Evolutionary conservation across 2,113 vertebrate species (phyloP).

Genomic region (Orthonyx spaldingii): DNA sequence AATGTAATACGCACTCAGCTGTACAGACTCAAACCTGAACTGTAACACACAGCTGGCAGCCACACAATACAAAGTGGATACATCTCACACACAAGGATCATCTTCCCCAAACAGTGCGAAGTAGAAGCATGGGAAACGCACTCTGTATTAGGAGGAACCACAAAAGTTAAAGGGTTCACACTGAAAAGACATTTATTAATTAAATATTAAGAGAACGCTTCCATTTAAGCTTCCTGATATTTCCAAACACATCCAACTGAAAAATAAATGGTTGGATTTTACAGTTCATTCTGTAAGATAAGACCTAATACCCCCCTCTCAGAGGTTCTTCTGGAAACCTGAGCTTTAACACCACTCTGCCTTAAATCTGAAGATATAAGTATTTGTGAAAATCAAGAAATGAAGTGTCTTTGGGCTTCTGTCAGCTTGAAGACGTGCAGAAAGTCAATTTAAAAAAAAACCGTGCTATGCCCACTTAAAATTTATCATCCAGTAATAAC

Average conservation of each 20-base stretch:
- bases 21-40: background rate
- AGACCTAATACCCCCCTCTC: rapidly evolving
- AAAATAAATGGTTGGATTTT: background rate
- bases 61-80: background rate
- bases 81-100: background rate
- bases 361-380: background rate
- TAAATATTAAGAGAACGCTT: background rate
- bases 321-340: background rate
- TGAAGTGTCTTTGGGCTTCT: background rate
- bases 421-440: background rate
- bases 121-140: background rate
- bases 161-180: background rate
- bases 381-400: background rate
- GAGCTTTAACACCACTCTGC: background rate
- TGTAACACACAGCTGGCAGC: background rate
- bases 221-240: background rate
- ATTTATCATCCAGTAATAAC: background rate
- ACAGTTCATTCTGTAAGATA: background rate
- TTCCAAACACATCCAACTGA: background rate
- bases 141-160: rapidly evolving
- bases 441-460: rapidly evolving
- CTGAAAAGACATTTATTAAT: background rate
- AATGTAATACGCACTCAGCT: background rate
- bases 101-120: rapidly evolving
- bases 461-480: background rate